Evolutionary conservation across 2,888 invertebrate species (phyloP), one percentile per base, ranked within the genome.

Genomic region (Nemapogon koenigi): DNA sequence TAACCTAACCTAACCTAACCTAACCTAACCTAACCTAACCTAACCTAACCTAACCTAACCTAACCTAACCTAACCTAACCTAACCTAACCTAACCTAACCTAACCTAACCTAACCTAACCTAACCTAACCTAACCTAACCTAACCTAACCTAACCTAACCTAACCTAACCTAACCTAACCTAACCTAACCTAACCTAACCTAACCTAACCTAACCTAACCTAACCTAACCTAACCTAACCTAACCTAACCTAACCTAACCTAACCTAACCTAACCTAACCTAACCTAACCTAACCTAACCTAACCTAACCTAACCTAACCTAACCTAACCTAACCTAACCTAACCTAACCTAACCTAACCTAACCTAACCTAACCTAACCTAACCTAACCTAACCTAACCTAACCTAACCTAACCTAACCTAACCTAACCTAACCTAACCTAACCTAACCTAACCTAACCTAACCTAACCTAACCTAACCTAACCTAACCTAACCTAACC

Each of bases 11-110:
- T 36, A 40, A 40, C 36, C 37, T 40, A 39, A 39, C 40, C 40
- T 36, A 40, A 40, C 40, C 40, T 36, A 40, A 36, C 36, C 40
- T 35, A 39, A 35, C 40, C 40, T 40, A 40, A 40, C 39, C 35
- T 36, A 40, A 40, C 40, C 40, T 46, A 16, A 42, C 47, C 40
- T 45, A 37, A 37, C 37, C 28, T 37, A 37, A 37, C 37, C 37
- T 37, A 37, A 37, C 37, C 37, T 37, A 37, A 37, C 37, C 37
- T 37, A 41, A 41, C 41, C 37, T 41, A 41, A 41, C 41, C 41
- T 41, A 37, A 37, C 37, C 37, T 37, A 37, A 37, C 37, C 37
- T 29, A 37, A 37, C 37, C 37, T 37, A 37, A 37, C 37, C 37
- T 29, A 37, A 37, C 35, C 35, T 35, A 35, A 35, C 35, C 35